Evolutionary conservation across 2,888 invertebrate species (phyloP), one percentile per base, ranked within the genome.

Genomic region (Dromius quadrimaculatus): DNA sequence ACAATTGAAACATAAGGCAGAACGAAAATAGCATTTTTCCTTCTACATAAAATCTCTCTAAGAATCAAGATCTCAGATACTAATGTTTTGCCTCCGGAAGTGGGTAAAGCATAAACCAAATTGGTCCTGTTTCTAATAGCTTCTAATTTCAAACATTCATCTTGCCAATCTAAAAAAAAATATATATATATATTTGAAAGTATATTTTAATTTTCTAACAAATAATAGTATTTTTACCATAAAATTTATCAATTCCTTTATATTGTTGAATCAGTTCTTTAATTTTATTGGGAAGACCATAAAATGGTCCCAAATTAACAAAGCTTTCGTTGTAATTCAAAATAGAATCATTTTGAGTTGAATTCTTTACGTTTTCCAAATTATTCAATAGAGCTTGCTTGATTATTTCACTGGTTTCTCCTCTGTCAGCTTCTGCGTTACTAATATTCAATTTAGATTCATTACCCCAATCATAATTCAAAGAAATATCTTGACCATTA

Each of bases 1-100:
- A 98, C 98, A 77, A 98, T 92, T 3, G 98, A 94, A 9, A 98
- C 95, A 85, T 92, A 98, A 0, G 98, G 98, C 71, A 98, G 83
- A 75, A 98, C 89, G 75, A 98, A 92, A 17, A 98, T 82, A 8
- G 90, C 94, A 86, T 97, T 94, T 75, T 88, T 90, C 77, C 90
- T 89, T 64, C 89, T 86, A 74, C 92, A 91, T 6, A 97, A 81
- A 3, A 98, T 83, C 84, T 97, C 95, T 43, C 90, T 85, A 13
- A 98, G 83, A 86, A 98, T 95, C 54, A 98, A 84, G 71, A 98
- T 92, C 83, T 98, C 98, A 0, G 98, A 97, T 8, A 98, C 97
- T 22, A 98, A 84, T 0, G 98, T 98, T 85, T 98, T 98, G 0
- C 98, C 98, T 0, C 98, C 98, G 79, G 97, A 97, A 0, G 98